Percentiles rank a stretch among this genome's conserved stretches.
Evolutionary conservation across 1,140 invertebrate genomes (phyloP).

Genomic region (Carposina sasakii): DNA sequence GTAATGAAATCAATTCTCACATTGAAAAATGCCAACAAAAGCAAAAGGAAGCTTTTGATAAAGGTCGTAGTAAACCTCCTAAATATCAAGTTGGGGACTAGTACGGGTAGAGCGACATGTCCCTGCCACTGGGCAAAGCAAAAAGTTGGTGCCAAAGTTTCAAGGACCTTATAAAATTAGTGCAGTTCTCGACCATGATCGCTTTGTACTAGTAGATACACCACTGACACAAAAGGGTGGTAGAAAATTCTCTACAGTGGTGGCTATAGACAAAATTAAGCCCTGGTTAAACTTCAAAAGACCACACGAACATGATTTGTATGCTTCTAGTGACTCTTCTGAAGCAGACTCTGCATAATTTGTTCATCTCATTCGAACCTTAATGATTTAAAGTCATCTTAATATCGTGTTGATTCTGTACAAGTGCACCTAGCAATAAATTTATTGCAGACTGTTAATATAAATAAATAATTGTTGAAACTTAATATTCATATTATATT

Average conservation of each 20-base stretch:
- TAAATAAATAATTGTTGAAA: too few relatives aligned
- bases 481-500: too few relatives aligned
- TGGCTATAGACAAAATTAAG: constrained; percentile 4
- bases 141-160: constrained; percentile 8
- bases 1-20: not conserved
- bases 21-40: not conserved
- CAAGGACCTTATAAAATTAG: constrained; percentile 2
- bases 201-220: constrained; percentile 1
- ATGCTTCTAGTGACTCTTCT: too few relatives aligned
- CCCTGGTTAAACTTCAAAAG: constrained; percentile 3
- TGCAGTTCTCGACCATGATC: not conserved
- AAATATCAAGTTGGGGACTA: constrained; percentile 5
- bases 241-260: not conserved
- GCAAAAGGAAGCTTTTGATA: constrained; percentile 1
- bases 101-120: not conserved
- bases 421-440: too few relatives aligned
- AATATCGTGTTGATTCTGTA: too few relatives aligned
- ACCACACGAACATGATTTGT: too few relatives aligned
- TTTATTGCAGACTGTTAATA: too few relatives aligned
- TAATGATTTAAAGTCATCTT: too few relatives aligned
- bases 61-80: not conserved
- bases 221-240: not conserved
- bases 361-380: too few relatives aligned
- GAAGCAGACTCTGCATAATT: too few relatives aligned
- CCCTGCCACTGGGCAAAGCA: constrained; percentile 2